Evolutionary conservation across 2,888 invertebrate species (phyloP).

Genomic region (Priocnemis perturbator): DNA sequence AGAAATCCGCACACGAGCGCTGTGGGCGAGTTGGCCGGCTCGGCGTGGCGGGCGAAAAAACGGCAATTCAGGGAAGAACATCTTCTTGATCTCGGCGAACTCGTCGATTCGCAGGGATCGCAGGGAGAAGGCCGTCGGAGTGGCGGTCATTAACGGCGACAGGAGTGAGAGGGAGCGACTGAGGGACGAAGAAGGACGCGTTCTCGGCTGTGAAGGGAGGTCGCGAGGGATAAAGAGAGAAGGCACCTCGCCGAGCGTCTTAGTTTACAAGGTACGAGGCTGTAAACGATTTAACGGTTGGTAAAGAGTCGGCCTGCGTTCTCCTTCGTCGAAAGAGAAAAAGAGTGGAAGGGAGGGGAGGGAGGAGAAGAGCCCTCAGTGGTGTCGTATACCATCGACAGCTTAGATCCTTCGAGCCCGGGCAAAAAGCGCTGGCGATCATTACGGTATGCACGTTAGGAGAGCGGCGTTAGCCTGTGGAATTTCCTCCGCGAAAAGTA

Average conservation of each 20-base stretch:
- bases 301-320: slow-evolving; percentile 42
- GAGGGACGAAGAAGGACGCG: not conserved
- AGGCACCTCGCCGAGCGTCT: slow-evolving; percentile 13
- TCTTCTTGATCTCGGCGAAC: too few relatives aligned
- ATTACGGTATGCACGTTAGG: slow-evolving; percentile 59
- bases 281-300: slow-evolving; percentile 62
- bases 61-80: too few relatives aligned
- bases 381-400: slow-evolving; percentile 48
- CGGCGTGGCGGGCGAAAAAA: too few relatives aligned
- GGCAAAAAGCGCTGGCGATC: slow-evolving; percentile 52
- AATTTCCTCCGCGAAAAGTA: slow-evolving; percentile 64
- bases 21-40: too few relatives aligned
- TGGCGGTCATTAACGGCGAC: too few relatives aligned
- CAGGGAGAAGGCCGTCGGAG: too few relatives aligned
- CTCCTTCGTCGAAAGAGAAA: slow-evolving; percentile 9
- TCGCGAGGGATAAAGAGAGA: not conserved
- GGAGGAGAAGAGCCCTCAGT: slow-evolving; percentile 14
- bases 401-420: slow-evolving; percentile 20
- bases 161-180: too few relatives aligned
- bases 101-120: too few relatives aligned
- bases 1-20: too few relatives aligned
- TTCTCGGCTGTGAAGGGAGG: not conserved
- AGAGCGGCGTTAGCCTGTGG: slow-evolving; percentile 48
- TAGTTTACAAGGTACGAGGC: slow-evolving; percentile 55
- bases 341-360: slow-evolving; percentile 4